These are phyloP conservation scores for Noctilio leporinus DNA, from an alignment of 2,113 vertebrate species.

Conservation along the genomic window DNA sequence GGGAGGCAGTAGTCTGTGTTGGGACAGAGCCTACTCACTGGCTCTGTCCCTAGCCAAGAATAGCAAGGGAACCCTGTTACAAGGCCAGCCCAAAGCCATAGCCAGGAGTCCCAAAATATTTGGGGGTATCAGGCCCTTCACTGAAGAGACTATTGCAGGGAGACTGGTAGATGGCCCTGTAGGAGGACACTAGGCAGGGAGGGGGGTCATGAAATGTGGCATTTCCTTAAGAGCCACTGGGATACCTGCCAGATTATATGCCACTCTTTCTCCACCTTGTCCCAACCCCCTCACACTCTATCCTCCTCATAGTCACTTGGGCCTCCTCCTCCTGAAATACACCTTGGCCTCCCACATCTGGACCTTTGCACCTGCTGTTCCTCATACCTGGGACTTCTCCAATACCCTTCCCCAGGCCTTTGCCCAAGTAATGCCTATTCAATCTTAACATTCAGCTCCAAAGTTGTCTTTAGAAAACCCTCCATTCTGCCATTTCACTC, in stretches of 20 bases:
- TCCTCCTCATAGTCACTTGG: rapidly evolving
- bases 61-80: rapidly evolving
- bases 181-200: neutral
- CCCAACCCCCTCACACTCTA: rapidly evolving
- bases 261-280: no score
- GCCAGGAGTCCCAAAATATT: no score
- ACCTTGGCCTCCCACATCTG: no score
- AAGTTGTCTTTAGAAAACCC: neutral
- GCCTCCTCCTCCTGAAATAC: neutral
- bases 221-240: neutral
- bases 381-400: no score
- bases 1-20: neutral
- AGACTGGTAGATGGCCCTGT: neutral
- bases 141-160: no score
- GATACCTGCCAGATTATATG: neutral
- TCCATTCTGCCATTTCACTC: neutral
- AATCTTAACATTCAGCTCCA: neutral
- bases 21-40: neutral
- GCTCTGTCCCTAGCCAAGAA: neutral
- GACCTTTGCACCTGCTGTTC: neutral
- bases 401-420: neutral
- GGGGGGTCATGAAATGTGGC: no score
- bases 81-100: neutral
- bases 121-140: neutral
- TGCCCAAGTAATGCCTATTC: neutral